A percentile compares a stretch with the other conserved stretches of the same genome.
phyloP scores from a whole-genome alignment of 2,888 invertebrate species.

The Ryuthela nishihirai region DNA sequence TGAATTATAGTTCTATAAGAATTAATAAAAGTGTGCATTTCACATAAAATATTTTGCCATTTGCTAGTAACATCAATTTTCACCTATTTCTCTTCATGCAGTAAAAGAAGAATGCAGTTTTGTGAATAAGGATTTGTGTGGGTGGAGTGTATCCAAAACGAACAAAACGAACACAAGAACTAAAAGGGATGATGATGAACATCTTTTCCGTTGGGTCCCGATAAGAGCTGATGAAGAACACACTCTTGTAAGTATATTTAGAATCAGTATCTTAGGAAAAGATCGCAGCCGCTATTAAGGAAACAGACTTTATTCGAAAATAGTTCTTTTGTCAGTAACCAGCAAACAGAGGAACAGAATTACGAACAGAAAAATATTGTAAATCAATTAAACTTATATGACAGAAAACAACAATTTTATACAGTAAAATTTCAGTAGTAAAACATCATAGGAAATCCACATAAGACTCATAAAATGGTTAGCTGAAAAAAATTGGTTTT shows the following conservation, averaged over 20 bases:
- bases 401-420: too few relatives aligned
- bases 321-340: too few relatives aligned
- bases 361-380: too few relatives aligned
- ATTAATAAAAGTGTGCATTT: background rate
- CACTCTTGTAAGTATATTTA: conserved; percentile 6
- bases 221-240: conserved; percentile 20
- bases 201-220: conserved; percentile 15
- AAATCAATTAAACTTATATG: too few relatives aligned
- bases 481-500: too few relatives aligned
- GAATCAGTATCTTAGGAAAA: too few relatives aligned
- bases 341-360: too few relatives aligned
- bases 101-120: conserved; percentile 23
- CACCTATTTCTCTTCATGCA: background rate
- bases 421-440: too few relatives aligned
- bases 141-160: conserved; percentile 14
- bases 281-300: too few relatives aligned
- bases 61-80: background rate
- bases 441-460: too few relatives aligned
- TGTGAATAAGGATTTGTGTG: conserved; percentile 13
- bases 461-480: too few relatives aligned
- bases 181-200: conserved; percentile 5
- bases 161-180: background rate
- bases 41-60: background rate
- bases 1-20: background rate
- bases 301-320: too few relatives aligned